These are phyloP conservation scores for Strigamia maritima DNA, from an alignment of 2,888 invertebrate genomes.

Conservation along the genomic window DNA sequence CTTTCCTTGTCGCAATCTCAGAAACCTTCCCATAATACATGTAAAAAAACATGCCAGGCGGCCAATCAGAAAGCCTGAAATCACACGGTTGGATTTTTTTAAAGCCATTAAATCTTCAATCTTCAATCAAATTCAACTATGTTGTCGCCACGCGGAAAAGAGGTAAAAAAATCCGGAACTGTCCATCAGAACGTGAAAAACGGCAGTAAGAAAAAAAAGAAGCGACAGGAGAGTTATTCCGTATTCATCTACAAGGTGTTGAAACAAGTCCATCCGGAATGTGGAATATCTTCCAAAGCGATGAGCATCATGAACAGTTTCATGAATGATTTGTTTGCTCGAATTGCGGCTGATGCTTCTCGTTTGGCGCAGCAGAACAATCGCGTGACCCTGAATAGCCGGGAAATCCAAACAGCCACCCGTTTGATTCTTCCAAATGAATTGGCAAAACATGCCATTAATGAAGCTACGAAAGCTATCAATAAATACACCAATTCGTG, in stretches of 20 bases:
- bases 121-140: too few species aligned
- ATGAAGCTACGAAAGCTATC: conserved; percentile 38
- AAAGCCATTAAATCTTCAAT: too few species aligned
- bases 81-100: too few species aligned
- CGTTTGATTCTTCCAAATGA: conserved; percentile 39
- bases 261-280: conserved; percentile 39
- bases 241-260: conserved; percentile 37
- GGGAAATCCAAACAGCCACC: conserved; percentile 40
- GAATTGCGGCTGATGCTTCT: conserved; percentile 38
- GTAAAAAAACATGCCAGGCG: too few species aligned
- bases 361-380: background rate
- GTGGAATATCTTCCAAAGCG: conserved; percentile 38
- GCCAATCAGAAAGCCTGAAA: too few species aligned
- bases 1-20: too few species aligned
- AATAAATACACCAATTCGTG: background rate
- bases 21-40: too few species aligned
- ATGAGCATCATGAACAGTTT: conserved; percentile 40
- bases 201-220: background rate
- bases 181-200: too few species aligned
- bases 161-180: too few species aligned
- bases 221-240: background rate
- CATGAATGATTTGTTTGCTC: conserved; percentile 39
- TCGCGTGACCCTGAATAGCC: conserved; percentile 35
- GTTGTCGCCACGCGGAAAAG: too few species aligned
- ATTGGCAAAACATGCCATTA: conserved; percentile 36